These are phyloP conservation scores for Leucoraja ocellata DNA, from an alignment of 2,797 vertebrate species.

Conservation along the genomic window DNA sequence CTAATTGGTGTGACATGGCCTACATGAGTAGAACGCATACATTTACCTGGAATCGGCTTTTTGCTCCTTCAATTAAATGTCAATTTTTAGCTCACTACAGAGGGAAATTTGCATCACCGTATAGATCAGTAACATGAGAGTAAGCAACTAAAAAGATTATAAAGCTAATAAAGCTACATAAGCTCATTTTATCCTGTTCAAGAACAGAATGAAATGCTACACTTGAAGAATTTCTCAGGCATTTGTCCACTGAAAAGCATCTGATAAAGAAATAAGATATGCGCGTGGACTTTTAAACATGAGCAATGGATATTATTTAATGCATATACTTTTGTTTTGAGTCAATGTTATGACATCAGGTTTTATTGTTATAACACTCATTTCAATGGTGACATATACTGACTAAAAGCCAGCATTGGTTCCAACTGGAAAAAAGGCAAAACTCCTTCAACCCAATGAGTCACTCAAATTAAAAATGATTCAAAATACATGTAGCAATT, in stretches of 20 bases:
- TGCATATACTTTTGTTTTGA: not conserved
- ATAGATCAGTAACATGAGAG: not conserved
- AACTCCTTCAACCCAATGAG: slow-evolving; percentile 20
- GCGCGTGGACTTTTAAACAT: too few relatives aligned
- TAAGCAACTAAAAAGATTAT: not conserved
- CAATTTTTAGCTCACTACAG: not conserved
- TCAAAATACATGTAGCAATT: not conserved
- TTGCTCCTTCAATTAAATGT: not conserved
- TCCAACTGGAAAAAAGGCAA: slow-evolving; percentile 18
- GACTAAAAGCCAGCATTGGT: not conserved
- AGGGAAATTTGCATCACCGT: not conserved
- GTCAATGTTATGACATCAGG: not conserved
- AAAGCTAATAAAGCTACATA: not conserved
- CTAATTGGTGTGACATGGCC: not conserved
- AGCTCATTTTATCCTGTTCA: not conserved
- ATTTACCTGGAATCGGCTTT: not conserved
- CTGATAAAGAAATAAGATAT: not conserved
- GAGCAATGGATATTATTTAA: not conserved
- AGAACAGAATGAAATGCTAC: not conserved
- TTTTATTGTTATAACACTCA: not conserved
- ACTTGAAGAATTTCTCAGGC: not conserved
- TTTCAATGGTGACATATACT: too few relatives aligned
- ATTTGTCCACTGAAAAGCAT: not conserved
- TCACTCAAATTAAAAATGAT: not conserved
- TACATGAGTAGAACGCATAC: not conserved